These are phyloP conservation scores for Rhabdomys dilectus DNA, from an alignment of 2,113 vertebrate genomes.

Conservation along the genomic window DNA sequence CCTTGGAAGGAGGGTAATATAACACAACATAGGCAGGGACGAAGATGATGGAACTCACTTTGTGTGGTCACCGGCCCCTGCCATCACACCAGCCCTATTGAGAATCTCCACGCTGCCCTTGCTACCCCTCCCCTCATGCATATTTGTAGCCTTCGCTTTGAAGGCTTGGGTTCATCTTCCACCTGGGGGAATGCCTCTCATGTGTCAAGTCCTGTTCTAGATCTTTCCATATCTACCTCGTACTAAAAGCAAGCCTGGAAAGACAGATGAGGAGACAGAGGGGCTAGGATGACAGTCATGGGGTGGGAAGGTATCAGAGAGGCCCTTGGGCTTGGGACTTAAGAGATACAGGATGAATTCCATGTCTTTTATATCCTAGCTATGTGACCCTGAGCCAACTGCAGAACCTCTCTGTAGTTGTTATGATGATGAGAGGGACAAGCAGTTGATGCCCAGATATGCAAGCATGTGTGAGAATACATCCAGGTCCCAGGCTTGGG, in stretches of 20 bases:
- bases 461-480: not conserved
- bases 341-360: not conserved
- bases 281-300: not conserved
- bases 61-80: fast-evolving
- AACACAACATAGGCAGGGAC: fast-evolving
- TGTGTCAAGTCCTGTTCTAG: not conserved
- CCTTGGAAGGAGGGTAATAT: not conserved
- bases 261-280: not conserved
- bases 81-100: not conserved
- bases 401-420: not conserved
- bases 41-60: no score
- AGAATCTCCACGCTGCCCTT: not conserved
- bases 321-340: not conserved
- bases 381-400: not conserved
- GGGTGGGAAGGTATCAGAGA: not conserved
- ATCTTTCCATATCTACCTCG: not conserved
- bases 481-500: not conserved
- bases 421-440: not conserved
- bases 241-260: not conserved
- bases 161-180: not conserved
- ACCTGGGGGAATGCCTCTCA: fast-evolving
- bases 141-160: not conserved
- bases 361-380: not conserved
- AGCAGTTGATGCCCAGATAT: not conserved
- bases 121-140: not conserved